Conservation (phyloP, 2,113 vertebrate species). For the Clarias batrachus region DNA sequence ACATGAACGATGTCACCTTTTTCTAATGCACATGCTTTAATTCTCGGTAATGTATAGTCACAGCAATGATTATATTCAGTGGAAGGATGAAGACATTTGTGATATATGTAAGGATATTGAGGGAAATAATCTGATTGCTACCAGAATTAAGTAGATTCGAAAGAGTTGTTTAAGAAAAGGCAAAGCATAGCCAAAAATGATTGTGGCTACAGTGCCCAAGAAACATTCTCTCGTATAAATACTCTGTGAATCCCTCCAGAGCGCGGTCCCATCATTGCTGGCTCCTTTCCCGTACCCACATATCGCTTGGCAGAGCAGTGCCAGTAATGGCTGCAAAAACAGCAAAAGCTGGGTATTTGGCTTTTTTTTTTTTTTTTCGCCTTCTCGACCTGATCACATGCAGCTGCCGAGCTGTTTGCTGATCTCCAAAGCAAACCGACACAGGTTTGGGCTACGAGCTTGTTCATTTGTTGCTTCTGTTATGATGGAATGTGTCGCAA, state of each 20-base stretch:
- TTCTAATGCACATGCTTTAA: background rate
- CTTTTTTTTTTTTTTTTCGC: background rate
- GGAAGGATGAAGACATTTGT: background rate
- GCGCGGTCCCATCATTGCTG: background rate
- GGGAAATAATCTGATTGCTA: background rate
- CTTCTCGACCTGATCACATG: background rate
- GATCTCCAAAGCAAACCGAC: background rate
- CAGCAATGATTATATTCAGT: background rate
- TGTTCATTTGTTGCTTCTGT: background rate
- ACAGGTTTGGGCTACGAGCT: too few species aligned
- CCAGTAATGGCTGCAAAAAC: conserved; percentile 21
- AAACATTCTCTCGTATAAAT: conserved; percentile 12
- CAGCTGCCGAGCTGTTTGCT: background rate
- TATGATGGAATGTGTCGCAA: background rate
- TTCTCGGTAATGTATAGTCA: background rate
- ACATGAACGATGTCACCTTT: background rate
- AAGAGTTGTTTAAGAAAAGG: background rate
- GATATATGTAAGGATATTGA: background rate
- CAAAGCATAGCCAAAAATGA: background rate
- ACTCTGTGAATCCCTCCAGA: conserved; percentile 10
- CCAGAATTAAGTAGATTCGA: background rate
- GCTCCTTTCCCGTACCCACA: background rate
- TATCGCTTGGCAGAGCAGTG: background rate
- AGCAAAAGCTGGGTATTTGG: conserved; percentile 17
- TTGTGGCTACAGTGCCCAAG: conserved; percentile 1